phyloP scores from a whole-genome alignment of 2,113 vertebrate genomes.

The Cygnus atratus region DNA sequence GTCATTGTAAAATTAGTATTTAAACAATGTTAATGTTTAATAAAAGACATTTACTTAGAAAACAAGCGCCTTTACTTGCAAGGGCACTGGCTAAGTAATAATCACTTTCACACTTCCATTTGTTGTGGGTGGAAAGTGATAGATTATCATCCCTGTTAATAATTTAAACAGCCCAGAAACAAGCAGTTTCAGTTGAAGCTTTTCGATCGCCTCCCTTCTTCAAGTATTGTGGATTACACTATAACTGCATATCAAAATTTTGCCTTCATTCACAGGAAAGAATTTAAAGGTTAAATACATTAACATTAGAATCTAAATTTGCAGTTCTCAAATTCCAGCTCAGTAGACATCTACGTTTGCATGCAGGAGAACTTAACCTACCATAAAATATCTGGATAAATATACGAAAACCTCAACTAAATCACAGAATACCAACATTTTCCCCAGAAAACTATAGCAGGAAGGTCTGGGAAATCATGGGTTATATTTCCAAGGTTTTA shows the following conservation, averaged over 20 bases:
- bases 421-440: neutral
- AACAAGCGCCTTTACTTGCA: neutral
- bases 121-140: neutral
- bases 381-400: neutral
- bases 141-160: neutral
- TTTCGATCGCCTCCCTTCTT: neutral
- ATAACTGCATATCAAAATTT: neutral
- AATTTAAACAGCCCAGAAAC: neutral
- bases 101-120: neutral
- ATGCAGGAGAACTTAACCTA: neutral
- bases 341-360: neutral
- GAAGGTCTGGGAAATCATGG: neutral
- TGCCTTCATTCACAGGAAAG: neutral
- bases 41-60: neutral
- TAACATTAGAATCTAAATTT: neutral
- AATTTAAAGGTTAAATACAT: neutral
- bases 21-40: constrained; percentile 17
- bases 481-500: neutral
- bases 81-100: neutral
- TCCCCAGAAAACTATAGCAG: neutral
- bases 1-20: constrained; percentile 2
- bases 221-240: neutral
- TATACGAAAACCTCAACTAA: neutral
- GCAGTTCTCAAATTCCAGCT: neutral
- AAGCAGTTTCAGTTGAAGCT: neutral